phyloP scores from a whole-genome alignment of 2,797 vertebrate species.

The Pipistrellus pygmaeus region DNA sequence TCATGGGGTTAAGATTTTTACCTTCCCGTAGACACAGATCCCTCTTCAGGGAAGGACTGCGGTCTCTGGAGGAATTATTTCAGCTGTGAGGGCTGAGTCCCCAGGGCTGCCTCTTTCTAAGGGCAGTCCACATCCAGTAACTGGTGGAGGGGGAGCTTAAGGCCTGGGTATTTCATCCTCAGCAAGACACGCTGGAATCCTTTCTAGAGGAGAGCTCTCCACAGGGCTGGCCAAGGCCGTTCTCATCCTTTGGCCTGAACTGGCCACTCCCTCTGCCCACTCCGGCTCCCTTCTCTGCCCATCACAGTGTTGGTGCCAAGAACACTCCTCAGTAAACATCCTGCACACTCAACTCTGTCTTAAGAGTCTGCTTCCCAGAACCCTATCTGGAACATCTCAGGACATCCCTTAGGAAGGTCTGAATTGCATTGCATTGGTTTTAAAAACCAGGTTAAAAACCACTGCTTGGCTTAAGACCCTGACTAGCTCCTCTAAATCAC shows the following conservation, averaged over 20 bases:
- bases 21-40: not conserved
- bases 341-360: not conserved
- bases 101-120: not conserved
- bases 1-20: not conserved
- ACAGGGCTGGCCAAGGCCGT: not conserved
- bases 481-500: not conserved
- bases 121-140: not conserved
- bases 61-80: not conserved
- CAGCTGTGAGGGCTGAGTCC: not conserved
- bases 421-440: not conserved
- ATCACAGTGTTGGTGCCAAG: not conserved
- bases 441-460: not conserved
- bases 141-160: accelerated
- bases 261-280: not conserved
- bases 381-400: not conserved
- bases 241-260: not conserved
- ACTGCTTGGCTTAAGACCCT: not conserved
- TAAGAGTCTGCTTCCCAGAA: not conserved
- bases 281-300: not conserved
- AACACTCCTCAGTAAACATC: not conserved
- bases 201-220: no score
- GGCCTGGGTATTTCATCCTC: not conserved
- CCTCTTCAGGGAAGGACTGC: not conserved
- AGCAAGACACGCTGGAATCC: not conserved
- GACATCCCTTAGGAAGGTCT: not conserved